Conservation (phyloP, 2,888 invertebrate species). For the Dendrolimus pini region DNA sequence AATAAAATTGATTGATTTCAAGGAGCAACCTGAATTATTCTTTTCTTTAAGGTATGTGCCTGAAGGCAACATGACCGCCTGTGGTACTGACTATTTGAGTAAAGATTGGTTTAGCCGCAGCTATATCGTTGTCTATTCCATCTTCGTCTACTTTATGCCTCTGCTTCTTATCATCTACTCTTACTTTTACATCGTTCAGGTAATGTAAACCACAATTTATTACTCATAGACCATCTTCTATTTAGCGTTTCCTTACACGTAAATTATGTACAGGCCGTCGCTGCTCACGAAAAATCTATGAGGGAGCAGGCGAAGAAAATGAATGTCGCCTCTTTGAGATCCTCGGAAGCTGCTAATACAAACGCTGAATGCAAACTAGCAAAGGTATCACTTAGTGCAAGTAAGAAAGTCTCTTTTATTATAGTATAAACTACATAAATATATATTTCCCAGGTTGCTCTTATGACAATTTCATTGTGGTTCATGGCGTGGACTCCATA, state of each 20-base stretch:
- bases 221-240: too few relatives aligned
- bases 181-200: slow-evolving; percentile 92
- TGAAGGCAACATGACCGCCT: slow-evolving; percentile 95
- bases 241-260: too few relatives aligned
- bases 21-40: background rate
- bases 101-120: slow-evolving; percentile 86
- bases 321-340: slow-evolving; percentile 92
- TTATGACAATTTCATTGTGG: slow-evolving; percentile 93
- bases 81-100: slow-evolving; percentile 91
- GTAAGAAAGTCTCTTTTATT: background rate
- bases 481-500: slow-evolving; percentile 96
- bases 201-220: slow-evolving; percentile 27
- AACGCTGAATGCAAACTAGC: slow-evolving; percentile 92
- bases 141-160: slow-evolving; percentile 86
- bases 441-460: slow-evolving; percentile 78
- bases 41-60: slow-evolving; percentile 84
- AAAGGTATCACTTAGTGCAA: slow-evolving; percentile 68
- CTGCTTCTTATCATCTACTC: slow-evolving; percentile 89
- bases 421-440: background rate
- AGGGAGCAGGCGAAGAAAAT: slow-evolving; percentile 95
- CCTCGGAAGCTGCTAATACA: slow-evolving; percentile 84
- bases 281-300: slow-evolving; percentile 91
- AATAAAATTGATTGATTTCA: too few relatives aligned
- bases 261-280: slow-evolving; percentile 77
- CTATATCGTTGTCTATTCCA: slow-evolving; percentile 87